Evolutionary conservation across 2,797 vertebrate genomes (phyloP).

Genomic region (Leuciscus waleckii): DNA sequence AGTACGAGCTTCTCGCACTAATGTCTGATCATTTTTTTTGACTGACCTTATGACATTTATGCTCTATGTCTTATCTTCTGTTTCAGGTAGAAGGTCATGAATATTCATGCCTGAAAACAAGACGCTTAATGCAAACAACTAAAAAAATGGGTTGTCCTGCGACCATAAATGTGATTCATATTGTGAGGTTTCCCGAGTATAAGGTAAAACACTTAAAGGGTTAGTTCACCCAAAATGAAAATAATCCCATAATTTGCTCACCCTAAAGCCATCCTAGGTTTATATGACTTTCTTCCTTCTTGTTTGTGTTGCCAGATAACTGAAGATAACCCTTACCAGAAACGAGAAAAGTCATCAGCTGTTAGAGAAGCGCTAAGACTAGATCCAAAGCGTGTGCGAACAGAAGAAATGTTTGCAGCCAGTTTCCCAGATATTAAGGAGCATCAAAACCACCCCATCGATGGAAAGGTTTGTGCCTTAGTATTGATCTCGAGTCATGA

Average conservation of each 20-base stretch:
- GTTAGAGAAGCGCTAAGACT: background rate
- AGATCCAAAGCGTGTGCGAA: background rate
- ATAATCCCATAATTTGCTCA: no score
- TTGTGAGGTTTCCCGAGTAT: constrained; percentile 8
- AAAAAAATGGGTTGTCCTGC: constrained; percentile 20
- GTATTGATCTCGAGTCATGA: background rate
- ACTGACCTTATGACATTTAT: background rate
- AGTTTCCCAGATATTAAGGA: constrained; percentile 38
- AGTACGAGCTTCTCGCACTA: background rate
- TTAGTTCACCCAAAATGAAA: no score
- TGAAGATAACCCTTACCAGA: constrained; percentile 3
- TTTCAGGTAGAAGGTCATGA: background rate
- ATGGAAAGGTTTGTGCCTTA: constrained; percentile 8
- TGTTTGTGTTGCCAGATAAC: background rate
- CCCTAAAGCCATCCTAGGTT: no score
- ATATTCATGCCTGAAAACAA: background rate
- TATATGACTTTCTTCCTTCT: no score
- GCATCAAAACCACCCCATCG: constrained; percentile 41
- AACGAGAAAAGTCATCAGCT: constrained; percentile 16
- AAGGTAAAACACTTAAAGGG: background rate
- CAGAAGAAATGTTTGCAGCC: constrained; percentile 21
- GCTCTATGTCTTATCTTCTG: background rate
- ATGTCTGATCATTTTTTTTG: background rate
- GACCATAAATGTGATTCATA: background rate
- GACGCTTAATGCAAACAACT: background rate